Percentiles rank a stretch among this genome's conserved stretches.
Evolutionary conservation across 2,113 vertebrate species (phyloP).

Genomic region (Strigops habroptila): DNA sequence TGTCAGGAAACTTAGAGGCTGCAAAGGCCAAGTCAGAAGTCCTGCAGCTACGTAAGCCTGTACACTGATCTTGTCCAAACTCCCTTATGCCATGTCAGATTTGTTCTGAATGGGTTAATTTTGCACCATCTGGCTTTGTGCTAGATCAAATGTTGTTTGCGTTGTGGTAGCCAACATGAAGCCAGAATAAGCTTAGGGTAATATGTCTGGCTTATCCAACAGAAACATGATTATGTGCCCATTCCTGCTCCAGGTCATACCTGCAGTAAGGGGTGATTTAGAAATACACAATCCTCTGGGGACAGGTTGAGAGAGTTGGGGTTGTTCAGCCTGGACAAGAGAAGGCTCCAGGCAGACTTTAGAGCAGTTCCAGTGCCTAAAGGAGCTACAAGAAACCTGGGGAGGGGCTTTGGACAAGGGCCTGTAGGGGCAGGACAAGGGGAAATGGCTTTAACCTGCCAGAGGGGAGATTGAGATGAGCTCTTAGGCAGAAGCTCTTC

Average conservation of each 20-base stretch:
- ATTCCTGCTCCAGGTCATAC: background rate
- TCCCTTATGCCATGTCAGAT: background rate
- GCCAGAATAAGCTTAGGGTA: background rate
- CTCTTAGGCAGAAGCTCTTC: background rate
- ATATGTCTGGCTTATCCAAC: conserved; percentile 14
- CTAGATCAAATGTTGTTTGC: conserved; percentile 31
- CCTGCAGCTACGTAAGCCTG: background rate
- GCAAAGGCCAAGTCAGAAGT: background rate
- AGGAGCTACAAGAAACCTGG: background rate
- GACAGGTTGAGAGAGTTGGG: background rate
- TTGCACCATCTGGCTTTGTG: conserved; percentile 18
- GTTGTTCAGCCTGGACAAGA: background rate
- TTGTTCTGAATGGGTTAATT: conserved; percentile 5
- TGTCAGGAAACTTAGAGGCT: background rate
- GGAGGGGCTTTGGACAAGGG: background rate
- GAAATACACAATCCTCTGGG: background rate
- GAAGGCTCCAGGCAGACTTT: background rate
- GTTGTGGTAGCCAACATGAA: background rate
- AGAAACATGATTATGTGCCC: conserved; percentile 11
- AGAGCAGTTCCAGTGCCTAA: background rate
- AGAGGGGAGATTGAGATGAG: background rate
- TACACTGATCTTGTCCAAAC: background rate
- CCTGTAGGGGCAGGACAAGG: background rate
- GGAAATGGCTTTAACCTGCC: background rate
- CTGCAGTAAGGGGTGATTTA: background rate